These are phyloP conservation scores for Ridgeia piscesae DNA, from an alignment of 1,140 invertebrate genomes.

Conservation along the genomic window DNA sequence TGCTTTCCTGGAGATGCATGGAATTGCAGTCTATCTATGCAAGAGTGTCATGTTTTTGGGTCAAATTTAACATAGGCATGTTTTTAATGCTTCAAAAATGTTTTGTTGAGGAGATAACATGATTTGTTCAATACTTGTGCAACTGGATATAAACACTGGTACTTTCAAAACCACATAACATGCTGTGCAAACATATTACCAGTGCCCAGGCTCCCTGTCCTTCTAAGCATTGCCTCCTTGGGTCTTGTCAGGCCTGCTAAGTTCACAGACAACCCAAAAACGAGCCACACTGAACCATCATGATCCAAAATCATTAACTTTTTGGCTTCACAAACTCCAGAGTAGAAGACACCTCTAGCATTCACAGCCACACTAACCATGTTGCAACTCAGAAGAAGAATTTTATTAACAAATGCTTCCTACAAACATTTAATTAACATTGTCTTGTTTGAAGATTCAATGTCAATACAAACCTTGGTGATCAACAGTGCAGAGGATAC, in stretches of 20 bases:
- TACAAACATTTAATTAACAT: no score
- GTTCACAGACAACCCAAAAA: background rate
- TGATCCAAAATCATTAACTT: background rate
- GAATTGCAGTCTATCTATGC: no score
- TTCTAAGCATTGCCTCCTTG: background rate
- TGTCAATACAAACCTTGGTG: background rate
- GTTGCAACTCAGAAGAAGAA: background rate
- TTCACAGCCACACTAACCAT: background rate
- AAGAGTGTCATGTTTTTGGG: no score
- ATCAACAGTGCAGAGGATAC: background rate
- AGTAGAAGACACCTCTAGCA: background rate
- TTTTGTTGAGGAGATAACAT: no score
- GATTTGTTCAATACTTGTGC: no score
- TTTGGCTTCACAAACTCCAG: background rate
- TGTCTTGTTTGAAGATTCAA: background rate
- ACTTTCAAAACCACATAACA: no score
- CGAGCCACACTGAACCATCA: background rate
- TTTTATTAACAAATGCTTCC: no score
- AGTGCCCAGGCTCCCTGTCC: background rate
- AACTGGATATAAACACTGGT: no score
- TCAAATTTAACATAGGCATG: no score
- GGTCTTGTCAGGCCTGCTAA: background rate
- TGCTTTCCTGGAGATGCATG: no score
- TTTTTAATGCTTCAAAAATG: no score
- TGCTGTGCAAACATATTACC: no score